Evolutionary conservation across 2,888 invertebrate genomes (phyloP).

Genomic region (Cerastoderma edule): DNA sequence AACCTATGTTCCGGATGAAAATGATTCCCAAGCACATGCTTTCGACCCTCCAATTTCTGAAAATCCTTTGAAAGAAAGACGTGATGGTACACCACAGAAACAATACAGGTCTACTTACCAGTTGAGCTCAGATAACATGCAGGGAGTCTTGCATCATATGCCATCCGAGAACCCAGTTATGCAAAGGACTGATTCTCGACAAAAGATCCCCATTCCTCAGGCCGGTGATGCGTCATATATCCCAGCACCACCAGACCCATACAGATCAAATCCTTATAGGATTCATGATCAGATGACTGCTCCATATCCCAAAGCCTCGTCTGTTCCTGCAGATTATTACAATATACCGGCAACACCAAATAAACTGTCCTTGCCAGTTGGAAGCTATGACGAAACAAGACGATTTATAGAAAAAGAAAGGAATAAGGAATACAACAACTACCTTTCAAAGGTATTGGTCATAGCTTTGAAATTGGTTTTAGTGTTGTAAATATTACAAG

Average conservation of each 20-base stretch:
- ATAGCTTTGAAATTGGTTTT: background rate
- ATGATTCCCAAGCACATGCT: too few species aligned
- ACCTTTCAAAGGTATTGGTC: conserved; percentile 49
- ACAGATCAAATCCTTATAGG: conserved; percentile 30
- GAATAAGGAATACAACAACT: conserved; percentile 62
- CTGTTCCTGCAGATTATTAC: conserved; percentile 1
- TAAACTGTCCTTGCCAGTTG: conserved; percentile 49
- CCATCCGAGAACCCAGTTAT: background rate
- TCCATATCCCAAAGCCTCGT: conserved; percentile 35
- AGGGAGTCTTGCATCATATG: conserved; percentile 8
- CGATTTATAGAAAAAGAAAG: conserved; percentile 55
- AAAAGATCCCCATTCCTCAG: background rate
- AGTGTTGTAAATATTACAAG: too few species aligned
- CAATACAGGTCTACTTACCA: conserved; percentile 5
- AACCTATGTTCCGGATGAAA: too few species aligned
- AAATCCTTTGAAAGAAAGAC: too few species aligned
- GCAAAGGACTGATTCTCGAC: background rate
- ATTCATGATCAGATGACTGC: conserved; percentile 43
- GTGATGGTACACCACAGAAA: conserved; percentile 17
- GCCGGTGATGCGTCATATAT: background rate
- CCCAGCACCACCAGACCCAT: conserved; percentile 10
- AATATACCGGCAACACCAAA: conserved; percentile 35
- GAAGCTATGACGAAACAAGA: conserved; percentile 56
- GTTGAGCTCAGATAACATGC: conserved; percentile 11
- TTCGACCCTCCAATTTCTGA: too few species aligned